Conservation (phyloP, 2,797 vertebrate species). For the Propithecus deckenii region DNA sequence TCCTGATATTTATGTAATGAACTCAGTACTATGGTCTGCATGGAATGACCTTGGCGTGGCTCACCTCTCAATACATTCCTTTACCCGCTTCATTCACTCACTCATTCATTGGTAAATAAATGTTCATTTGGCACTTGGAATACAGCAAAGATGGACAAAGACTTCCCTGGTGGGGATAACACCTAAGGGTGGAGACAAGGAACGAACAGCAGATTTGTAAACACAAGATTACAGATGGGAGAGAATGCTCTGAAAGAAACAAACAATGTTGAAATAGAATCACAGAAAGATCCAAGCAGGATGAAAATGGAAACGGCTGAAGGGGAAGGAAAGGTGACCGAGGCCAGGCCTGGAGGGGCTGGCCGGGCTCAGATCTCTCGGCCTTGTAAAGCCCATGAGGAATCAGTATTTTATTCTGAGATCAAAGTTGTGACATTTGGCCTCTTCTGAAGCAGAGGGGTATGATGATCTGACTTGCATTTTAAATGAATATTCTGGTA, state of each 20-base stretch:
- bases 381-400: neutral
- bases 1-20: neutral
- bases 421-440: neutral
- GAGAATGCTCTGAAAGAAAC: neutral
- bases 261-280: neutral
- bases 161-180: accelerated
- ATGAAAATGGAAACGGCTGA: neutral
- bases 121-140: neutral
- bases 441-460: neutral
- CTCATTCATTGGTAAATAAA: accelerated
- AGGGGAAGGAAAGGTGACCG: neutral
- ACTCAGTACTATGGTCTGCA: neutral
- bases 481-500: neutral
- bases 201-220: neutral
- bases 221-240: accelerated
- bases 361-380: neutral
- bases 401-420: neutral
- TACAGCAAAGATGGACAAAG: neutral
- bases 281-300: neutral
- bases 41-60: neutral
- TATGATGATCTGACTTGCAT: neutral
- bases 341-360: neutral
- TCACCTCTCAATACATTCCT: neutral
- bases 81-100: neutral
- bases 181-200: neutral